Evolutionary conservation across 1,140 invertebrate genomes (phyloP), one percentile per base, ranked within the genome.

Genomic region (Trichogramma pretiosum): DNA sequence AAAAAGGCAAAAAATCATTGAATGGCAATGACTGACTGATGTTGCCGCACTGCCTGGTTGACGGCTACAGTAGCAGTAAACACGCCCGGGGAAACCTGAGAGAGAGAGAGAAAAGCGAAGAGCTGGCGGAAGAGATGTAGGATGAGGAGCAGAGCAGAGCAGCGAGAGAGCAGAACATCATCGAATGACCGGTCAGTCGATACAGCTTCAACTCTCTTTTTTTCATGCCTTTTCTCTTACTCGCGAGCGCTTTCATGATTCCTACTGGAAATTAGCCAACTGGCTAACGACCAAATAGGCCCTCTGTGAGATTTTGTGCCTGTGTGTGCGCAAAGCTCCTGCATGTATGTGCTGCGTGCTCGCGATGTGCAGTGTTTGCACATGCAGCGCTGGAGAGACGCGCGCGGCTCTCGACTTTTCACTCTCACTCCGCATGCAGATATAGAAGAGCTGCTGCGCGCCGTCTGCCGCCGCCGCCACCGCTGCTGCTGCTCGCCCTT

Each of bases 181-280:
- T 70, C 64, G 61, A 72, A 70, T 70, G 68, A 70, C 66, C 63
- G 38, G n/a, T n/a, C n/a, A n/a, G n/a, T n/a, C n/a, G n/a, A n/a
- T 50, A 52, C n/a, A 35, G 7, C 7, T 35, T n/a, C 7, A 35
- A 35, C 5, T 5, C 37, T 7, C 18, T 38, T 21, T 18, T 7
- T 7, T 17, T n/a, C 10, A 17, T 21, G 10, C 37, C 3, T 17
- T 21, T 21, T n/a, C n/a, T n/a, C n/a, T n/a, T n/a, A n/a, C n/a
- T n/a, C n/a, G n/a, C n/a, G n/a, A 48, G 46, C 46, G 63, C 65
- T 67, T 66, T 67, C 63, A 64, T 70, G 67, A 67, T 68, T 68
- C 58, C 64, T 69, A 63, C 64, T 68, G 69, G 67, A 70, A 70
- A 72, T 68, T 70, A 72, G 67, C 67, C 67, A 70, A 68, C 67